Conservation (phyloP, 1,140 invertebrate species). For the Halesus radiatus region DNA sequence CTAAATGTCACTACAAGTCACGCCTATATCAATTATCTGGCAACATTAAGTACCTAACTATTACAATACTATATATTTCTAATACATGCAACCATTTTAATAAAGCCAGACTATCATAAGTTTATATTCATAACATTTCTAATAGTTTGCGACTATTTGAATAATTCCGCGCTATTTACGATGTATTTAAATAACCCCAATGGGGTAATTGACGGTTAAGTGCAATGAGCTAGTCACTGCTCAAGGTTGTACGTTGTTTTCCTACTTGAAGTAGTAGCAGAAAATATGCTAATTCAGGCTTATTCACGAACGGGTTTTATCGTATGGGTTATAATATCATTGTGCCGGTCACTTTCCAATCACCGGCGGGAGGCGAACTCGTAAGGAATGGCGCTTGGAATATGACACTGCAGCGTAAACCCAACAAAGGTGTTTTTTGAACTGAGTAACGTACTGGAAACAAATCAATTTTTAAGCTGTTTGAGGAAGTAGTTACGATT, state of each 20-base stretch:
- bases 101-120: too few species aligned
- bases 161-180: not conserved
- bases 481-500: constrained; percentile 26
- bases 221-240: constrained; percentile 47
- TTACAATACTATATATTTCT: too few species aligned
- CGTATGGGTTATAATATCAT: constrained; percentile 21
- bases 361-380: not conserved
- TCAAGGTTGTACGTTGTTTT: constrained; percentile 49
- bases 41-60: too few species aligned
- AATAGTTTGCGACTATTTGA: too few species aligned
- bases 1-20: too few species aligned
- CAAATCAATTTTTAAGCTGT: not conserved
- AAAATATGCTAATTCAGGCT: constrained; percentile 41
- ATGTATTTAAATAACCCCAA: constrained; percentile 16
- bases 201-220: constrained; percentile 44
- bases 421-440: not conserved
- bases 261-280: constrained; percentile 16
- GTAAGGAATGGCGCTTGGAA: constrained; percentile 5
- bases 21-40: too few species aligned
- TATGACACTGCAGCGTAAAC: not conserved
- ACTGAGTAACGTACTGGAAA: not conserved
- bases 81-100: too few species aligned
- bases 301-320: constrained; percentile 43
- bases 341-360: constrained; percentile 23
- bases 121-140: too few species aligned